phyloP scores from a whole-genome alignment of 2,888 invertebrate species.

The Nudaria mundana region DNA sequence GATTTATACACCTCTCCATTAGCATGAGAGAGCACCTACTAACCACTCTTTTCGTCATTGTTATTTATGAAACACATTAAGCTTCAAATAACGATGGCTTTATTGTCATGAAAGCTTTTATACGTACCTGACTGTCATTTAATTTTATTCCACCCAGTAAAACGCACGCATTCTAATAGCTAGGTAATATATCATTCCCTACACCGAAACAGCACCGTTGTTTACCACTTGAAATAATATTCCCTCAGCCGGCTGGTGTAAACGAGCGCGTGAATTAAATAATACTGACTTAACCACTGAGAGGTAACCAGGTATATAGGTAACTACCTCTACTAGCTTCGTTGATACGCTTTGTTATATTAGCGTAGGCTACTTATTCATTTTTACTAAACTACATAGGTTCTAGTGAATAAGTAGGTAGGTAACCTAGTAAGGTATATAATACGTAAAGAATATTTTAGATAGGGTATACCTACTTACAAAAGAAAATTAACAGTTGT shows the following conservation, averaged over 20 bases:
- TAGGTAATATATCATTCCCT: slow-evolving; percentile 5
- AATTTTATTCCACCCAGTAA: not conserved
- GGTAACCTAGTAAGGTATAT: too few relatives aligned
- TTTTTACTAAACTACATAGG: too few relatives aligned
- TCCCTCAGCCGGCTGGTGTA: not conserved
- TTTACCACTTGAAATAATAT: slow-evolving; percentile 5
- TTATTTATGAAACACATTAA: slow-evolving; percentile 11
- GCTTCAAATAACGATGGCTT: slow-evolving; percentile 6
- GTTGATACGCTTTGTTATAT: slow-evolving; percentile 1
- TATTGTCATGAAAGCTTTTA: slow-evolving; percentile 1
- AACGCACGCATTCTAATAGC: slow-evolving; percentile 6
- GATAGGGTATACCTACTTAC: too few relatives aligned
- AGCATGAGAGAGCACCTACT: too few relatives aligned
- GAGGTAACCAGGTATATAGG: not conserved
- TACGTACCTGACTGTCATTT: not conserved
- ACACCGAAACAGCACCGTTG: slow-evolving; percentile 3
- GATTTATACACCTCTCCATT: too few relatives aligned
- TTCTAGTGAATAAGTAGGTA: too few relatives aligned
- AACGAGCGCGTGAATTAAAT: slow-evolving; percentile 3
- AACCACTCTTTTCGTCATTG: not conserved
- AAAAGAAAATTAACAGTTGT: too few relatives aligned
- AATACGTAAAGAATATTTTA: too few relatives aligned
- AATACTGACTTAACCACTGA: slow-evolving; percentile 8
- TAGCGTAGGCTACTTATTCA: not conserved
- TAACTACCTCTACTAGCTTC: too few relatives aligned